phyloP scores from a whole-genome alignment of 1,140 invertebrate genomes.

The Tetramorium parvispinum region DNA sequence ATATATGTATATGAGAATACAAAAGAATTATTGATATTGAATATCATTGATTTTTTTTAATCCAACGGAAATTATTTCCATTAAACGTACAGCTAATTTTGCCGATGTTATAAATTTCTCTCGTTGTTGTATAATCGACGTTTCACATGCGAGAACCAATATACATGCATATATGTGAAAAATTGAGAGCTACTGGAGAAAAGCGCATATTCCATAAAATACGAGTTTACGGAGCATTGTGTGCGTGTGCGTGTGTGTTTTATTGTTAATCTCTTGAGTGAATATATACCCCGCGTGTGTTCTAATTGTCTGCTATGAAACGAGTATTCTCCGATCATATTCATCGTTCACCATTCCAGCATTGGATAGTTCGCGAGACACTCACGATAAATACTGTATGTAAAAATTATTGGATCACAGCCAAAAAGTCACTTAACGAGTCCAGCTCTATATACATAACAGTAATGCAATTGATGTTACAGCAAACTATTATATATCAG shows the following conservation, averaged over 20 bases:
- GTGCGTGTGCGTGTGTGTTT: conserved; percentile 4
- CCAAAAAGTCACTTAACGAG: conserved; percentile 48
- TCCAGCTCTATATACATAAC: conserved; percentile 18
- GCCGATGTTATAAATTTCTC: not conserved
- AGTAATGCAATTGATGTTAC: conserved; percentile 15
- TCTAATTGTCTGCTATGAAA: conserved; percentile 43
- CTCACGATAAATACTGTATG: conserved; percentile 1
- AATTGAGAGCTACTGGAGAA: not conserved
- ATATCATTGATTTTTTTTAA: conserved; percentile 16
- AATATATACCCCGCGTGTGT: conserved; percentile 7
- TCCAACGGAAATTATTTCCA: conserved; percentile 19
- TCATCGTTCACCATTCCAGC: not conserved
- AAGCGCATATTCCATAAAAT: conserved; percentile 13
- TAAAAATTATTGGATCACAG: conserved; percentile 43
- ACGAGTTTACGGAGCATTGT: conserved; percentile 36
- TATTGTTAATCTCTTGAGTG: conserved; percentile 43
- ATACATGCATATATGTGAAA: conserved; percentile 5
- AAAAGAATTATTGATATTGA: not conserved
- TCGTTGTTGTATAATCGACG: conserved; percentile 16
- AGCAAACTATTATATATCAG: not conserved
- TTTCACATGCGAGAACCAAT: conserved; percentile 1
- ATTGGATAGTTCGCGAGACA: conserved; percentile 16
- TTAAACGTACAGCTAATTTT: conserved; percentile 31
- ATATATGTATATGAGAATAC: not conserved
- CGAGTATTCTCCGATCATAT: not conserved